These are phyloP conservation scores for Notarius quadriscutis DNA, from an alignment of 2,113 vertebrate species.

Conservation along the genomic window DNA sequence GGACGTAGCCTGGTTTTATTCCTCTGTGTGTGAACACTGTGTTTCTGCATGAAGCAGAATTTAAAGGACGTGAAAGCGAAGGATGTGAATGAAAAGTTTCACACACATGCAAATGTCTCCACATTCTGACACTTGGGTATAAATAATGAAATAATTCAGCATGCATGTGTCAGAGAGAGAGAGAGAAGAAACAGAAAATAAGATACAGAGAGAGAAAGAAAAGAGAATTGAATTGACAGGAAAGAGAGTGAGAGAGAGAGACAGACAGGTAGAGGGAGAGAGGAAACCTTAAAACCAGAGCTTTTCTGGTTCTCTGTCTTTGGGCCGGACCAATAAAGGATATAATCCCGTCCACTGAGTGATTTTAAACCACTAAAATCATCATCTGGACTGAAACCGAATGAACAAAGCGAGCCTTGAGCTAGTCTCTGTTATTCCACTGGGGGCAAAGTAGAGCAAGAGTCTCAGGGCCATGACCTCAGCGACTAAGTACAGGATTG, in stretches of 20 bases:
- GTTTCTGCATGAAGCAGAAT: not conserved
- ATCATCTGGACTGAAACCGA: too few relatives aligned
- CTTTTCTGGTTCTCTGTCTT: too few relatives aligned
- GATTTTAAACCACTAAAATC: too few relatives aligned
- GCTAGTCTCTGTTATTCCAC: too few relatives aligned
- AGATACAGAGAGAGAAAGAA: not conserved
- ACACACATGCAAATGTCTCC: not conserved
- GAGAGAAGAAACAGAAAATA: not conserved
- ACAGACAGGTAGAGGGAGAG: too few relatives aligned
- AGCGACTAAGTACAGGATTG: not conserved
- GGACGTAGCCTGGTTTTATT: not conserved
- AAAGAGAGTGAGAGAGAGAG: too few relatives aligned
- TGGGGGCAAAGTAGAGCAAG: not conserved
- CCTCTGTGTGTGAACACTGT: not conserved
- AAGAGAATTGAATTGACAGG: not conserved
- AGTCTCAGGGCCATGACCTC: not conserved
- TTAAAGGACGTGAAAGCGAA: not conserved
- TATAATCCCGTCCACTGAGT: too few relatives aligned
- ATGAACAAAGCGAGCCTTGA: too few relatives aligned
- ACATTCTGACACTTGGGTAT: not conserved
- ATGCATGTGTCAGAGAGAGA: not conserved
- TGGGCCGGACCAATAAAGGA: too few relatives aligned
- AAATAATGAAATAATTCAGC: not conserved
- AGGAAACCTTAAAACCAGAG: too few relatives aligned
- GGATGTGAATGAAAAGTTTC: not conserved